Percentiles rank a stretch among this genome's conserved stretches.
These are phyloP conservation scores for Sanderia malayensis DNA, from an alignment of 30 jellyfish, hydroid and myxozoan genomes.

Conservation along the genomic window DNA sequence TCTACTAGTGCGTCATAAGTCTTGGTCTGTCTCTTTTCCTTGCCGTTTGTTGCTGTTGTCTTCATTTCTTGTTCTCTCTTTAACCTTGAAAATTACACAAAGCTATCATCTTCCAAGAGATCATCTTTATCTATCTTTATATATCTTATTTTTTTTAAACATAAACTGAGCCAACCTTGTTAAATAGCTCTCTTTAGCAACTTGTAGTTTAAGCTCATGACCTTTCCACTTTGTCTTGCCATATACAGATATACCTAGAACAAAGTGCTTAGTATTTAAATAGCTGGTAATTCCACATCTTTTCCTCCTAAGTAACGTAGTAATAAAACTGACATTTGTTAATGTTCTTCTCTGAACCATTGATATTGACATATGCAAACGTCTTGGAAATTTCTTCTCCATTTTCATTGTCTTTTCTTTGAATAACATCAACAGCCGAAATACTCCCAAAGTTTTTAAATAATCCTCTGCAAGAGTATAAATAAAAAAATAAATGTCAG, in stretches of 20 bases:
- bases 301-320: no score
- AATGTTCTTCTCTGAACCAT: slow-evolving; percentile 13
- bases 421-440: no score
- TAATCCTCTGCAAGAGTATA: no score
- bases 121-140: no score
- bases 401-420: no score
- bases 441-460: no score
- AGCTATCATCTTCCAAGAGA: no score
- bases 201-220: slow-evolving; percentile 67
- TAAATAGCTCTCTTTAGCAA: slow-evolving; percentile 75
- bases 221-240: slow-evolving; percentile 95
- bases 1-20: slow-evolving; percentile 45
- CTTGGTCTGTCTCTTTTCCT: slow-evolving; percentile 6
- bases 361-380: slow-evolving; percentile 62
- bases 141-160: slow-evolving; percentile 4
- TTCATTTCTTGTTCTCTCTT: slow-evolving; percentile 52
- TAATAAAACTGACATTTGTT: slow-evolving; percentile 77
- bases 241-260: slow-evolving; percentile 73
- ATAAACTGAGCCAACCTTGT: neutral
- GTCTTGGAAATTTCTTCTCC: slow-evolving; percentile 65
- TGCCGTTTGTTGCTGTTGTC: neutral
- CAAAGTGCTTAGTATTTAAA: no score
- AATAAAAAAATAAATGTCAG: no score
- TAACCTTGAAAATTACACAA: slow-evolving; percentile 37
- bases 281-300: no score